Evolutionary conservation across 1,140 invertebrate genomes (phyloP), one percentile per base, ranked within the genome.

Genomic region (Philaenus spumarius): DNA sequence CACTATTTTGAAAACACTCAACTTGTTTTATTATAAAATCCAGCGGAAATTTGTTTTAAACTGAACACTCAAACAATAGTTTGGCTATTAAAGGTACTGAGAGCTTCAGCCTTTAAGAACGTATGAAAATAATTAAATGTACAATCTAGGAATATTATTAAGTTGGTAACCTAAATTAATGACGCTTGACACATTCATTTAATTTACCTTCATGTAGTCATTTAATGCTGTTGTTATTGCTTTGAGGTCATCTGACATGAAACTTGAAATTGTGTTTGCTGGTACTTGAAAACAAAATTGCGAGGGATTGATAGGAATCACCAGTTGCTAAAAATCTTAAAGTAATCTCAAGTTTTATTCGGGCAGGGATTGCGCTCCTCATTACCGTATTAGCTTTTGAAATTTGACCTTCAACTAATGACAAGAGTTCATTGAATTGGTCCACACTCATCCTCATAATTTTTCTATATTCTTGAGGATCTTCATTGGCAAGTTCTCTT

Each of bases 161-260:
- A 43, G 40, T 43, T 15, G 5, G n/a, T n/a, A n/a, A 43, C 40
- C 45, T 47, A 22, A 47, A 7, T 47, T 47, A 47, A 19, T 23
- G 45, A 47, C 6, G n/a, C 45, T 47, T 9, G 45, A 15, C 40
- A 5, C 5, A 43, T 43, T 43, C 40, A 43, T 43, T 43, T 43
- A 43, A 47, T 26, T 51, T 51, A 34, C 48, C 30, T 51, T 51
- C 48, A 51, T 51, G 15, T 34, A 51, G 23, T 51, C 48, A 7
- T 51, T 26, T 51, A 51, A 34, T 51, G 48, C 48, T 51, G 48
- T 51, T 34, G 23, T 26, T 51, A 51, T 30, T 51, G 23, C 48
- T 51, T 26, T 51, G 30, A 51, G 48, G 23, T 30, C 48, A 30
- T 51, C 48, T 30, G 48, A 17, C 48, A 51, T 51, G 17, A 51